Conservation (phyloP, 2,113 vertebrate species). For the Myiagra hebetior region DNA sequence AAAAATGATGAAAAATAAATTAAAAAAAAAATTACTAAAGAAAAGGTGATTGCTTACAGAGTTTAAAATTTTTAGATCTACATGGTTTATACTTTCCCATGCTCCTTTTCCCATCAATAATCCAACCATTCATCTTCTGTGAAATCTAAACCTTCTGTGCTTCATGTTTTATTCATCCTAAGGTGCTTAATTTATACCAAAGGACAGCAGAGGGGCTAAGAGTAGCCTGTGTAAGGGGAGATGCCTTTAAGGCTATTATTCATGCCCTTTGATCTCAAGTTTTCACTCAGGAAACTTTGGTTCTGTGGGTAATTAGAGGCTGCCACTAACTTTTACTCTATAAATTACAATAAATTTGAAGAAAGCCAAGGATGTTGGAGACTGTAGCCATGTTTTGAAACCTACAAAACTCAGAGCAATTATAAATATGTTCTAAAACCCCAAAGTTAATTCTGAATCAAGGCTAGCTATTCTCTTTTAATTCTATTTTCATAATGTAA, state of each 20-base stretch:
- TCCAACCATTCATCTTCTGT: constrained; percentile 48
- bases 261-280: constrained; percentile 49
- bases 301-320: constrained; percentile 41
- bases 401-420: not conserved
- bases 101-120: constrained; percentile 49
- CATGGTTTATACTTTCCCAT: constrained; percentile 52
- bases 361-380: constrained; percentile 9
- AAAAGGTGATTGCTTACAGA: constrained; percentile 1
- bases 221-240: constrained; percentile 48
- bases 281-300: constrained; percentile 47
- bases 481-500: not conserved
- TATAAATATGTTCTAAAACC: not conserved
- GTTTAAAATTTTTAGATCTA: constrained; percentile 32
- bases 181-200: constrained; percentile 67
- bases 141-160: constrained; percentile 60
- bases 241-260: constrained; percentile 51
- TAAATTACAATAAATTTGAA: constrained; percentile 47
- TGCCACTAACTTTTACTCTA: constrained; percentile 40
- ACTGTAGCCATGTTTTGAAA: not conserved
- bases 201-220: constrained; percentile 39
- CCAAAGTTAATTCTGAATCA: not conserved
- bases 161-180: constrained; percentile 67
- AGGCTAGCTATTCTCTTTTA: not conserved
- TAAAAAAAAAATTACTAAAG: not conserved
- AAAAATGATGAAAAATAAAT: not conserved